phyloP scores from a whole-genome alignment of 2,888 invertebrate species.

The Euplagia quadripunctaria region DNA sequence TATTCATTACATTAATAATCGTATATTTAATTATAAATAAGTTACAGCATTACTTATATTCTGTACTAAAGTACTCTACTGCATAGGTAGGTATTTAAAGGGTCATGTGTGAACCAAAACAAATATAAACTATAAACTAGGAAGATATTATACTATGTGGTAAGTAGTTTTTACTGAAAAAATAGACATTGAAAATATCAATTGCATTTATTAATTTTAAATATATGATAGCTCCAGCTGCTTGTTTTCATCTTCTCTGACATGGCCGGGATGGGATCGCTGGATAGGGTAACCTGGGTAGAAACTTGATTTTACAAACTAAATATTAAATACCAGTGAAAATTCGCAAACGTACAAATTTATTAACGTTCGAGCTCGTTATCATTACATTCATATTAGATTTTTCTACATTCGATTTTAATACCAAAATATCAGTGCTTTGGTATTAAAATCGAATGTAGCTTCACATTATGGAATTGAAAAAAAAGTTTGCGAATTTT shows the following conservation, averaged over 20 bases:
- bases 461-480: neutral
- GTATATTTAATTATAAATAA: conserved; percentile 19
- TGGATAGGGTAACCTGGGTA: conserved; percentile 85
- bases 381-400: neutral
- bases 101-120: conserved; percentile 25
- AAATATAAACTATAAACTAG: conserved; percentile 24
- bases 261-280: conserved; percentile 85
- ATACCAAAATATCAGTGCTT: conserved; percentile 19
- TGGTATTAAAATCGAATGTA: neutral
- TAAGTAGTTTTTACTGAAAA: conserved; percentile 27
- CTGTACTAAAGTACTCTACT: conserved; percentile 33
- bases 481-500: conserved; percentile 67
- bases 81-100: conserved; percentile 36
- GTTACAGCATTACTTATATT: conserved; percentile 22
- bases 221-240: conserved; percentile 78
- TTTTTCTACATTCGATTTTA: neutral
- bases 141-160: conserved; percentile 40
- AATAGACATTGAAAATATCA: conserved; percentile 13
- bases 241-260: conserved; percentile 84
- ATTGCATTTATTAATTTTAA: conserved; percentile 18
- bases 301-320: conserved; percentile 70
- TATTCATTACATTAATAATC: conserved; percentile 14
- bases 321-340: conserved; percentile 66
- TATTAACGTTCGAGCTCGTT: neutral
- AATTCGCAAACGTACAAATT: conserved; percentile 60